Base-by-base conservation (phyloP, 2,888 invertebrate genomes). In the Achlya flavicornis region DNA sequence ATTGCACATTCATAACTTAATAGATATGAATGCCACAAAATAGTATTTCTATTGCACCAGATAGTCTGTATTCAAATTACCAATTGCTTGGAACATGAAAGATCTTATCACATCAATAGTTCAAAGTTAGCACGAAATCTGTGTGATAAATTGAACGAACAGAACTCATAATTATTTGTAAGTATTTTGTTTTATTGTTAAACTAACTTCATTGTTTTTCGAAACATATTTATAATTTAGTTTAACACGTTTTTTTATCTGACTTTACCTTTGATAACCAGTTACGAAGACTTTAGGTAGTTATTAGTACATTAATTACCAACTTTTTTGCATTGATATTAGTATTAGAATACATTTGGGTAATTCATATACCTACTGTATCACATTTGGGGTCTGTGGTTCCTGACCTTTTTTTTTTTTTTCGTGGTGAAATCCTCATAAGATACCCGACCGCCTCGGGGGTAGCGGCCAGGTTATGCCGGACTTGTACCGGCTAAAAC, bases 31-130 rank as follows among this genome's bases (percentile, higher is more conserved):
- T 60, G 41, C 60, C 43, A 60, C 26, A 41, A 26, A 60, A 12
- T 12, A 41, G 26, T 11, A 26, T 43, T 38, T 26, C 41, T 16
- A 12, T 41, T 60, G 41, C 60, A 60, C 41, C 60, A 41, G 60
- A 60, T 41, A 19, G 53, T 60, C 41, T 60, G 12, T 72, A 70
- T 71, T 66, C 66, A 68, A 66, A 64, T 65, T 68, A 63, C 64
- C 62, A 67, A 70, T 72, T 69, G 71, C 57, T 14, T 64, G 63
- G 63, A 67, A 68, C 69, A 66, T 63, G 64, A 57, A 35, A 64
- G 75, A 76, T 75, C 64, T 68, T 76, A 75, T 76, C 74, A 64
- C 66, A 61, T 57, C 72, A 62, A 74, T 75, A 76, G 73, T 73
- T 75, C 71, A 75, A 71, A 74, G 71, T 68, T 71, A 41, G 66